A percentile compares a stretch with the other conserved stretches of the same genome.
Evolutionary conservation across 2,888 invertebrate genomes (phyloP).

Genomic region (Acleris holmiana): DNA sequence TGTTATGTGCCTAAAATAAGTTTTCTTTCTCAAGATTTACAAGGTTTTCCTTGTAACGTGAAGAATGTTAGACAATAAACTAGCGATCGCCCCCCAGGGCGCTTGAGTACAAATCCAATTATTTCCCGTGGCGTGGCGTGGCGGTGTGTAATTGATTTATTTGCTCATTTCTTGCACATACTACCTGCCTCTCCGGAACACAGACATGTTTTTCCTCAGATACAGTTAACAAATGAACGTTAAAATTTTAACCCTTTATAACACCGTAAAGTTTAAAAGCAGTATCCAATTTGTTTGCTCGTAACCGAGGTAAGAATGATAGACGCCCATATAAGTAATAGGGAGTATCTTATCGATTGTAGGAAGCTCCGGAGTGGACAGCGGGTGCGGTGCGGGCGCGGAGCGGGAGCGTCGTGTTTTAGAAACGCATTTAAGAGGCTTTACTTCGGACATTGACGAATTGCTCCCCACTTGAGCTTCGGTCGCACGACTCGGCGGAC

Average conservation of each 20-base stretch:
- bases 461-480: constrained; percentile 59
- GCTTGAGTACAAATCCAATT: constrained; percentile 75
- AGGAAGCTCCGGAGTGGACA: constrained; percentile 61
- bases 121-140: constrained; percentile 68
- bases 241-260: constrained; percentile 28
- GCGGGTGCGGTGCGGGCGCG: constrained; percentile 41
- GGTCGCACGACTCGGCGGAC: constrained; percentile 50
- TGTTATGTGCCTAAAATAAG: constrained; percentile 24
- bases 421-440: constrained; percentile 74
- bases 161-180: constrained; percentile 71
- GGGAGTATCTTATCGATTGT: constrained; percentile 58
- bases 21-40: constrained; percentile 35
- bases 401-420: constrained; percentile 60
- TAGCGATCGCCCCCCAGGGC: constrained; percentile 66
- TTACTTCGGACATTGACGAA: constrained; percentile 75
- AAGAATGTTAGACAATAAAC: constrained; percentile 69
- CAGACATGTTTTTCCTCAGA: constrained; percentile 20
- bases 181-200: constrained; percentile 50
- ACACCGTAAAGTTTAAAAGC: constrained; percentile 12
- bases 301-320: constrained; percentile 21
- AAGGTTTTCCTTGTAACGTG: constrained; percentile 47
- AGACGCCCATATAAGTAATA: constrained; percentile 44
- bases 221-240: constrained; percentile 30
- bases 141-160: constrained; percentile 78
- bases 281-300: constrained; percentile 13